Base-by-base conservation (phyloP, 1,140 invertebrate species). In the Papilio polytes region DNA sequence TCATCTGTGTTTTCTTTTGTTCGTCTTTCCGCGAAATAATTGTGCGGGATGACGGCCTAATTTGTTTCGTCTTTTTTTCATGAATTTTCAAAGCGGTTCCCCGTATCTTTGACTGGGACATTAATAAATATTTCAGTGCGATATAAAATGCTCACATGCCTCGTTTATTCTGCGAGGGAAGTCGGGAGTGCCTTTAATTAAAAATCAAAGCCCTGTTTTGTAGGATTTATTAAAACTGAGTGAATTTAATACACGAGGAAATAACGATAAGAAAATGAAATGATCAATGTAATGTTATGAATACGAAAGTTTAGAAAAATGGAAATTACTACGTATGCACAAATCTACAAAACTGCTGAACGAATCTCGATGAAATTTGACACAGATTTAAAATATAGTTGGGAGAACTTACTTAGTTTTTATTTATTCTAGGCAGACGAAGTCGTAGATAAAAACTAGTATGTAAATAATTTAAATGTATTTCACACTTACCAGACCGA, bases 11-110 rank as follows among this genome's bases (percentile, higher is more conserved):
- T 87, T 90, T 82, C 88, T 89, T 93, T 92, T 91, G 88, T 90
- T 70, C 84, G 84, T 85, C 80, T 86, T 84, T 76, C 87, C 80
- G 26, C 81, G 88, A 90, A 87, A 92, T 92, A 92, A 94, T 94
- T 92, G 90, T 90, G 86, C 86, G 88, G 86, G 87, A 76, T 84
- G 80, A 78, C 79, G 80, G 80, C 76, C 85, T 89, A 89, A 90
- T 91, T 91, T 86, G 86, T 88, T 91, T 85, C 73, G 81, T 83
- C 56, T 80, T 84, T 81, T 91, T 88, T 86, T 88, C 80, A 86
- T 86, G 83, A 83, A 84, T 85, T 87, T 81, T 84, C 85, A 86
- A 87, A 89, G 85, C 82, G 84, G 80, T 59, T 83, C 41, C 80
- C 85, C 81, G 82, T 90, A 85, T 88, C 87, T 89, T 84, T 82